Conservation (phyloP, 2,797 vertebrate genomes). For the Myotis daubentonii region DNA sequence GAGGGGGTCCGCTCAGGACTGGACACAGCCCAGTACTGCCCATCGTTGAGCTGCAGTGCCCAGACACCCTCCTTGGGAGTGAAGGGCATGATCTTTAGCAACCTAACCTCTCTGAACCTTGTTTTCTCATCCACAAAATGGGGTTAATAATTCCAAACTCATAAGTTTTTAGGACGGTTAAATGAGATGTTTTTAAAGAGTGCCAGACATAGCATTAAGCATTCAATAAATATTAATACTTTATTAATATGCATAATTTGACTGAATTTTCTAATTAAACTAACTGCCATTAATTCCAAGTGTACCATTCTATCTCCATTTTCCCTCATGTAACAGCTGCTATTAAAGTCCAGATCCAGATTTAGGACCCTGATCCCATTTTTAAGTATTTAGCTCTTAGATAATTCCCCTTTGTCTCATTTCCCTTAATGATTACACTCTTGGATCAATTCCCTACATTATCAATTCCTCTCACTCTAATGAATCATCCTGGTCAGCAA, state of each 20-base stretch:
- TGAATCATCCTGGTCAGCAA: background rate
- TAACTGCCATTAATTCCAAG: background rate
- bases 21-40: slow-evolving; percentile 86
- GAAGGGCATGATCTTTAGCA: slow-evolving; percentile 70
- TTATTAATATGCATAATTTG: slow-evolving; percentile 11
- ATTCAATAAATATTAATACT: slow-evolving; percentile 28
- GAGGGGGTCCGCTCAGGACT: slow-evolving; percentile 82
- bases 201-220: slow-evolving; percentile 17
- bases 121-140: slow-evolving; percentile 17
- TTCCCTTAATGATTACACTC: background rate
- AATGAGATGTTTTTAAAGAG: slow-evolving; percentile 19
- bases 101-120: background rate
- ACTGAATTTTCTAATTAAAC: background rate
- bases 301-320: background rate
- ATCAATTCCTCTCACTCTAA: slow-evolving; percentile 42
- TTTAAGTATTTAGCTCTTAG: slow-evolving; percentile 4
- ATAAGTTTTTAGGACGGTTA: slow-evolving; percentile 35
- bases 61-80: slow-evolving; percentile 85
- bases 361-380: slow-evolving; percentile 3
- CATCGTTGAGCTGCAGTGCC: slow-evolving; percentile 83
- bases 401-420: background rate
- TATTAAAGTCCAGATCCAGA: slow-evolving; percentile 34
- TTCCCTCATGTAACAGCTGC: background rate
- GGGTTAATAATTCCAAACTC: slow-evolving; percentile 9
- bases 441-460: background rate